Conservation (phyloP, 2,797 vertebrate species). For the Sebastes trivittatus region DNA sequence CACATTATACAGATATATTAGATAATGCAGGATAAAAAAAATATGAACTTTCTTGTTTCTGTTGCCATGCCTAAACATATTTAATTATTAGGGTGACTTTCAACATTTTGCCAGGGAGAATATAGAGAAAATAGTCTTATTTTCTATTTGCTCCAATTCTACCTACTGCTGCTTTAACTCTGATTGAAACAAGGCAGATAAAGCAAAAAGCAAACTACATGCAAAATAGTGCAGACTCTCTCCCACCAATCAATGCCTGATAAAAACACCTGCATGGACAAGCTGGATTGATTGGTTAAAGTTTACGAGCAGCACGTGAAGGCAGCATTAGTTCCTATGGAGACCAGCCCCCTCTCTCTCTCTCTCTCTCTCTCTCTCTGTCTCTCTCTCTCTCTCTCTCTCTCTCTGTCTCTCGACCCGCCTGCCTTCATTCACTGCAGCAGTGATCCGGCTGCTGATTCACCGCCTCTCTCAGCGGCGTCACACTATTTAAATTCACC, state of each 20-base stretch:
- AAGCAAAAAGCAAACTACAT: neutral
- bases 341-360: neutral
- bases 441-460: constrained; percentile 57
- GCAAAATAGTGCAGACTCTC: neutral
- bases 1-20: neutral
- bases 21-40: neutral
- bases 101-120: neutral
- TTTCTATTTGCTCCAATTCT: too few species aligned
- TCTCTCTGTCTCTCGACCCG: neutral
- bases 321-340: constrained; percentile 39
- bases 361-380: neutral
- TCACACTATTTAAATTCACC: constrained; percentile 72
- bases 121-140: neutral
- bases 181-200: neutral
- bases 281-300: neutral
- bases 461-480: constrained; percentile 44
- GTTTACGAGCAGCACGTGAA: constrained; percentile 44
- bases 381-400: neutral
- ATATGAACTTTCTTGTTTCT: neutral
- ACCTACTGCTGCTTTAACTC: neutral
- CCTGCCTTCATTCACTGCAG: constrained; percentile 13
- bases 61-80: neutral
- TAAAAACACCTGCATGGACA: neutral
- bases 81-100: neutral
- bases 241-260: neutral